Conservation (phyloP, 2,888 invertebrate species). For the Diploptera punctata region DNA sequence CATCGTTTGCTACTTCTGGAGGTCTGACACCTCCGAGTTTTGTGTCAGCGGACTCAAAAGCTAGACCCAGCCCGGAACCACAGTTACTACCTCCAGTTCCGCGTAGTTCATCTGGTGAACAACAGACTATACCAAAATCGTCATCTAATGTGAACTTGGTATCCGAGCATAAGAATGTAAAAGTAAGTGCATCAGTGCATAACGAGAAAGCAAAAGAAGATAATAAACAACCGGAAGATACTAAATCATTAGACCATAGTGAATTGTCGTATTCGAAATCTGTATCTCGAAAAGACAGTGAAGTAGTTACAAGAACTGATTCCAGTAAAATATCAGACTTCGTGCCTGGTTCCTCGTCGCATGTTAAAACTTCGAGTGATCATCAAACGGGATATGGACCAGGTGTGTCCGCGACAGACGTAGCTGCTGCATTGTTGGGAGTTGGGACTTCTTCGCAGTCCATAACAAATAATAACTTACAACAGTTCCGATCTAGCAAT, state of each 20-base stretch:
- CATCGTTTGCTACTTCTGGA: slow-evolving; percentile 37
- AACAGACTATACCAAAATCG: slow-evolving; percentile 29
- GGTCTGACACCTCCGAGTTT: slow-evolving; percentile 46
- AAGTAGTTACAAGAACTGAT: background rate
- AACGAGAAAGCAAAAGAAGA: slow-evolving; percentile 47
- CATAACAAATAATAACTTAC: background rate
- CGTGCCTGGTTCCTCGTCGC: background rate
- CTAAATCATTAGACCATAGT: background rate
- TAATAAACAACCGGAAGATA: slow-evolving; percentile 25
- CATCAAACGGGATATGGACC: slow-evolving; percentile 52
- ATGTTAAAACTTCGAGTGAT: slow-evolving; percentile 48
- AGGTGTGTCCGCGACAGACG: slow-evolving; percentile 61
- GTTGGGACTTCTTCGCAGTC: slow-evolving; percentile 57
- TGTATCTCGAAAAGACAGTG: background rate
- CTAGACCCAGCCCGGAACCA: background rate
- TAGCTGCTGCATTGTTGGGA: slow-evolving; percentile 60
- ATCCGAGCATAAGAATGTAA: slow-evolving; percentile 41
- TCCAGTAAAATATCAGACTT: background rate
- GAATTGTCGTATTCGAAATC: background rate
- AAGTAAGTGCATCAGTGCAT: slow-evolving; percentile 52
- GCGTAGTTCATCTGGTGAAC: slow-evolving; percentile 37
- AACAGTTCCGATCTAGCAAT: background rate
- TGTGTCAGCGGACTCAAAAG: slow-evolving; percentile 37
- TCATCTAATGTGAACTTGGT: background rate
- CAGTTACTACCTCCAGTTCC: background rate